These are phyloP conservation scores for Aphelenchoides besseyi DNA, from an alignment of 1,140 invertebrate species.

Conservation along the genomic window DNA sequence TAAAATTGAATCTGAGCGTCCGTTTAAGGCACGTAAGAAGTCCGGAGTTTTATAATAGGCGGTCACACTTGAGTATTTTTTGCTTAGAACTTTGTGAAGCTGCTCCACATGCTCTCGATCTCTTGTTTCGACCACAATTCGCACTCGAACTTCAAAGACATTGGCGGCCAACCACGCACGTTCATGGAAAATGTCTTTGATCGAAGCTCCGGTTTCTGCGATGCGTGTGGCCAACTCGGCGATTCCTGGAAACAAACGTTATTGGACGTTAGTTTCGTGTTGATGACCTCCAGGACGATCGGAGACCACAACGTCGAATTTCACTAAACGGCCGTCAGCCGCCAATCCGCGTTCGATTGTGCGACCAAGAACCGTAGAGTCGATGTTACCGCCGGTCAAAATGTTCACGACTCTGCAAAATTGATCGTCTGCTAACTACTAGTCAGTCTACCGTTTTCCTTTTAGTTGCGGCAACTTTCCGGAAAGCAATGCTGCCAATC, in stretches of 20 bases:
- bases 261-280: slow-evolving; percentile 67
- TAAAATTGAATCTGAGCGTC: no score
- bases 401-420: slow-evolving; percentile 74
- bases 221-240: slow-evolving; percentile 77
- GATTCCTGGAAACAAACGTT: slow-evolving; percentile 75
- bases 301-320: slow-evolving; percentile 79
- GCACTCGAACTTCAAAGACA: slow-evolving; percentile 72
- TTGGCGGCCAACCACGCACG: slow-evolving; percentile 83
- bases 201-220: slow-evolving; percentile 76
- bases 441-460: slow-evolving; percentile 74
- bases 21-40: no score
- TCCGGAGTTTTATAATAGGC: slow-evolving; percentile 10
- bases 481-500: slow-evolving; percentile 79
- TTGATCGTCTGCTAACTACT: not conserved
- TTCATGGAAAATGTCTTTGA: slow-evolving; percentile 90
- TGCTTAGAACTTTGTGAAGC: slow-evolving; percentile 36
- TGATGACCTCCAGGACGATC: slow-evolving; percentile 78
- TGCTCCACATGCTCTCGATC: slow-evolving; percentile 71
- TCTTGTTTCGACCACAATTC: slow-evolving; percentile 79
- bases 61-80: slow-evolving; percentile 49
- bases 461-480: slow-evolving; percentile 77
- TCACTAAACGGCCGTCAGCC: slow-evolving; percentile 78
- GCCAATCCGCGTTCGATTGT: slow-evolving; percentile 83
- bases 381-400: slow-evolving; percentile 86
- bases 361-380: slow-evolving; percentile 81